A percentile compares a stretch with the other conserved stretches of the same genome.
Conservation (phyloP, 2,113 vertebrate genomes). For the Anarhynchus alexandrinus region DNA sequence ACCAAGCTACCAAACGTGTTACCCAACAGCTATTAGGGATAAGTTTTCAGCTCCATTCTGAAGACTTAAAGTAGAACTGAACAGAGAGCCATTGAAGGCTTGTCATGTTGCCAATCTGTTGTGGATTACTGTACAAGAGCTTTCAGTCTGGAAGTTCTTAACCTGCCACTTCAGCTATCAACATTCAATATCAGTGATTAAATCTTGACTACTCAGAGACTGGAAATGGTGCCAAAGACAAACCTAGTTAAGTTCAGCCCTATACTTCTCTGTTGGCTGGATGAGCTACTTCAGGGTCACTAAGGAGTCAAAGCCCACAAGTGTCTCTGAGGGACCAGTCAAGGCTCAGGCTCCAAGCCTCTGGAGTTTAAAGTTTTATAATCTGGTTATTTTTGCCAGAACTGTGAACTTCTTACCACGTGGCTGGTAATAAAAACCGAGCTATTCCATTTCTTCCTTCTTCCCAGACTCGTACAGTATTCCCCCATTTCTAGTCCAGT, state of each 20-base stretch:
- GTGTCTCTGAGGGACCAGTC: neutral
- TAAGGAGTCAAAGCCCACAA: neutral
- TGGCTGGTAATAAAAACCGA: neutral
- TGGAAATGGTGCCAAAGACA: conserved; percentile 17
- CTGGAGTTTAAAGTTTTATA: conserved; percentile 21
- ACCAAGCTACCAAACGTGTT: neutral
- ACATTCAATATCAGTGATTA: conserved; percentile 17
- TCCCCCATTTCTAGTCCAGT: neutral
- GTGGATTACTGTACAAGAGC: neutral
- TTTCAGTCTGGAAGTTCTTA: conserved; percentile 16
- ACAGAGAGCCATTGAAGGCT: neutral
- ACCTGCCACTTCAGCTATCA: conserved; percentile 17
- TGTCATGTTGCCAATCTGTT: neutral
- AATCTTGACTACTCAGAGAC: neutral
- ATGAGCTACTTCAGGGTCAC: neutral
- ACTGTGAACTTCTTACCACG: neutral
- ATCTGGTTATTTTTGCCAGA: neutral
- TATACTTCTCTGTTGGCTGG: neutral
- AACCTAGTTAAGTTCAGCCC: neutral
- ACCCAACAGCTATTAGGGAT: neutral
- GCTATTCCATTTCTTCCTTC: neutral
- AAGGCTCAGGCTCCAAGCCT: neutral
- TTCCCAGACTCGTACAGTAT: neutral
- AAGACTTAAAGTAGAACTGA: neutral
- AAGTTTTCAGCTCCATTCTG: neutral